Percentiles rank a stretch among this genome's conserved stretches.
These are phyloP conservation scores for Cheilosia impressa DNA, from an alignment of 2,888 invertebrate genomes.

Conservation along the genomic window DNA sequence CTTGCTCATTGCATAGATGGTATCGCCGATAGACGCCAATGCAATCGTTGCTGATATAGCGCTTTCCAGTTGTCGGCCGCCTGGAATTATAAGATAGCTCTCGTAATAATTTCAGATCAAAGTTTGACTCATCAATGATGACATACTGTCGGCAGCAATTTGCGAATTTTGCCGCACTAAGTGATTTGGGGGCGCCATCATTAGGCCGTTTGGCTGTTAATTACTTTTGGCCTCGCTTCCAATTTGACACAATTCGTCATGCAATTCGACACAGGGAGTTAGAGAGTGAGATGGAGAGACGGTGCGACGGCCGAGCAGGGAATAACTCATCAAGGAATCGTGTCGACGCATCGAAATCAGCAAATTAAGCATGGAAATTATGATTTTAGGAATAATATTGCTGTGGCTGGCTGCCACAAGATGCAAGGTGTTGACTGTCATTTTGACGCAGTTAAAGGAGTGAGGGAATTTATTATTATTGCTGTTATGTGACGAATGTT, in stretches of 20 bases:
- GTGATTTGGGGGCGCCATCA: slow-evolving; percentile 68
- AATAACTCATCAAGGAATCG: slow-evolving; percentile 58
- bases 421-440: slow-evolving; percentile 27
- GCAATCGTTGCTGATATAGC: slow-evolving; percentile 85
- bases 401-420: slow-evolving; percentile 7
- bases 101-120: slow-evolving; percentile 31
- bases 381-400: slow-evolving; percentile 48
- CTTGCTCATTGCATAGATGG: slow-evolving; percentile 92
- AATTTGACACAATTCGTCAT: slow-evolving; percentile 72
- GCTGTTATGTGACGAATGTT: slow-evolving; percentile 37
- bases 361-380: slow-evolving; percentile 63
- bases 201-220: slow-evolving; percentile 62
- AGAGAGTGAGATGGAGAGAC: neutral
- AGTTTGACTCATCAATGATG: slow-evolving; percentile 58
- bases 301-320: slow-evolving; percentile 15
- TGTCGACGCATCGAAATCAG: slow-evolving; percentile 64
- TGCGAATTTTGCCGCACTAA: slow-evolving; percentile 60
- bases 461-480: slow-evolving; percentile 46
- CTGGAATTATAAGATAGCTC: slow-evolving; percentile 54
- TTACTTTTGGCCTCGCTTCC: slow-evolving; percentile 59
- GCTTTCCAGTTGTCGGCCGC: slow-evolving; percentile 78
- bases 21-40: slow-evolving; percentile 91
- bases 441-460: slow-evolving; percentile 44
- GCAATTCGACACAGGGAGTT: slow-evolving; percentile 30
- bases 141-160: slow-evolving; percentile 51